Conservation (phyloP, 2,888 invertebrate genomes). For the Eudemis profundana region DNA sequence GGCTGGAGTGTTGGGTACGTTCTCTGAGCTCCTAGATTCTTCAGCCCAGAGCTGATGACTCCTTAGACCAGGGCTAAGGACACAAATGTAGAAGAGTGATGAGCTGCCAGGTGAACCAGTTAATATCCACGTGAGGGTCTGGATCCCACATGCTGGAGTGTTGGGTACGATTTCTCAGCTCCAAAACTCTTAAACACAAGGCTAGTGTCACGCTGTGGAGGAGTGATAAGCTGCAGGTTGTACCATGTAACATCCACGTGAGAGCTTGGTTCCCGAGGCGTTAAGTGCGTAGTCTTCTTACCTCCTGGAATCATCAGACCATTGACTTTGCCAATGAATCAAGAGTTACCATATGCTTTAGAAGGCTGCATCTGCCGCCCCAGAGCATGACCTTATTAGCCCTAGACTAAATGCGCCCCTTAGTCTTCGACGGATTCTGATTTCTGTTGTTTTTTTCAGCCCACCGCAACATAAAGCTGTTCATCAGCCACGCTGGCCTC, state of each 20-base stretch:
- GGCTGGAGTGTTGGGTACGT: constrained; percentile 63
- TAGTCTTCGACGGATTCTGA: too few relatives aligned
- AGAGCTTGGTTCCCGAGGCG: constrained; percentile 67
- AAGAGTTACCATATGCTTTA: too few relatives aligned
- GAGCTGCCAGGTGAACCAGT: constrained; percentile 52
- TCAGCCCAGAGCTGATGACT: constrained; percentile 43
- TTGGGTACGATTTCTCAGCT: constrained; percentile 56
- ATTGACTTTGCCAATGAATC: too few relatives aligned
- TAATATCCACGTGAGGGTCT: constrained; percentile 59
- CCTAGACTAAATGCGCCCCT: too few relatives aligned
- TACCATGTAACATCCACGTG: too few relatives aligned
- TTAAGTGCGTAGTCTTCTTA: constrained; percentile 58
- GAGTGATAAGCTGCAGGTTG: constrained; percentile 57
- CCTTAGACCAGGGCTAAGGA: too few relatives aligned
- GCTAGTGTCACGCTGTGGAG: constrained; percentile 57
- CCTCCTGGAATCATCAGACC: constrained; percentile 43
- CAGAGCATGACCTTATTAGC: too few relatives aligned
- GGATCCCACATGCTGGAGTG: constrained; percentile 69
- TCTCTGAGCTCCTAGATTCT: constrained; percentile 37
- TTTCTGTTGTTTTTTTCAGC: constrained; percentile 25
- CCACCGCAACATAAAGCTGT: constrained; percentile 45
- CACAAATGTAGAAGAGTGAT: constrained; percentile 69
- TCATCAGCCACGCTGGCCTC: constrained; percentile 47
- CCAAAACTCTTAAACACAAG: constrained; percentile 40
- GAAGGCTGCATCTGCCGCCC: too few relatives aligned